Percentiles rank a stretch among this genome's conserved stretches.
Conservation (phyloP, 2,113 vertebrate genomes). For the Panthera tigris region DNA sequence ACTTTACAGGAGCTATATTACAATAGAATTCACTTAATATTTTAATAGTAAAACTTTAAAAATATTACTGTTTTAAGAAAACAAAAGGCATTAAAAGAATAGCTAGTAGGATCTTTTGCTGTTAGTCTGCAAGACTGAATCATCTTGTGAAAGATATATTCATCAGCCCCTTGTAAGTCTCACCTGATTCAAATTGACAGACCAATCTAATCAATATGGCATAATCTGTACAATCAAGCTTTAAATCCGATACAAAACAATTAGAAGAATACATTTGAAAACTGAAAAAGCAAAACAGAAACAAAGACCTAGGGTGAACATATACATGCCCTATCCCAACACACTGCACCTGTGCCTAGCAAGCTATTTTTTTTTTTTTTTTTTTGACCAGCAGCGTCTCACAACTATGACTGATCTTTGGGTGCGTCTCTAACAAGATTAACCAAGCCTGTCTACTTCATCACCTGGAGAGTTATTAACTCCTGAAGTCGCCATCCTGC, state of each 20-base stretch:
- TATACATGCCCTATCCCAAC: background rate
- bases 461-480: constrained; percentile 64
- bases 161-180: background rate
- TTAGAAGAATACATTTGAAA: constrained; percentile 38
- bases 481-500: constrained; percentile 67
- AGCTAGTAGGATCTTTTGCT: background rate
- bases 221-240: background rate
- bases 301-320: background rate
- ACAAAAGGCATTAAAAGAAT: constrained; percentile 33
- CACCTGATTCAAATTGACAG: constrained; percentile 15
- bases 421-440: constrained; percentile 26
- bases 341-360: background rate
- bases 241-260: background rate
- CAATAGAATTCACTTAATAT: constrained; percentile 29
- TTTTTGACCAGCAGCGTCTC: constrained; percentile 27
- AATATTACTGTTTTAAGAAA: constrained; percentile 48
- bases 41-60: constrained; percentile 40
- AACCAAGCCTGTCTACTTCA: constrained; percentile 45
- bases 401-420: background rate
- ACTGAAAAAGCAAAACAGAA: constrained; percentile 6
- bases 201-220: background rate
- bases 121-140: background rate
- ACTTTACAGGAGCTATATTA: background rate
- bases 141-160: background rate
- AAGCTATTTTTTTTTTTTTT: background rate